Base-by-base conservation (phyloP, 2,113 vertebrate species). In the Pseudolaguvia tuberculata region DNA sequence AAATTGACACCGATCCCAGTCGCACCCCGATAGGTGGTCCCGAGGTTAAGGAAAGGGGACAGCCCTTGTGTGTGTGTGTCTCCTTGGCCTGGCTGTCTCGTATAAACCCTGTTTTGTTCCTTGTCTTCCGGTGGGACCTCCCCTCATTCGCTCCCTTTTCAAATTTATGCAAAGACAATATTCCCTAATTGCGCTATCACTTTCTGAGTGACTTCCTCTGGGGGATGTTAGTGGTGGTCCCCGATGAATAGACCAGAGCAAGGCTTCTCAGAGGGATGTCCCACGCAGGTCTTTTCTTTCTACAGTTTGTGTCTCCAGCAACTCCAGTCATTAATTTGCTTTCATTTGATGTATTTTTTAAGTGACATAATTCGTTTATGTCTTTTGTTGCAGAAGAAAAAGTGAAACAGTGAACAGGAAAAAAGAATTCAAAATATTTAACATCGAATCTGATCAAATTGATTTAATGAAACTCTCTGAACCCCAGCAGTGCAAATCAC, bases 101-200 rank as follows among this genome's bases (percentile, higher is more conserved):
- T 87, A 90, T 89, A 90, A 84, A 78, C 78, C 58, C 72, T 84
- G 85, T 84, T 87, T 83, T 86, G 83, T 73, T 84, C 84, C 85
- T 85, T 79, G 11, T 62, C 7, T 59, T 83, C 88, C 83, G 83
- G 63, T 42, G 84, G 87, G 88, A 88, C 74, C 67, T 23, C 73
- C 71, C 66, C 66, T 76, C 31, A 25, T 67, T 62, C 70, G 76
- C 72, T 61, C 82, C 85, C 79, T 80, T 25, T 58, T 78, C 73
- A 86, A 87, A 91, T 90, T 88, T 87, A 90, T 91, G 87, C 88
- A 90, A 89, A 91, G 87, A 87, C 88, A 89, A 92, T 87, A 91
- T 88, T 88, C 83, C 84, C 86, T 91, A 91, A 92, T 91, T 90
- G 89, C 86, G 79, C 86, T 83, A 88, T 92, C 87, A 61, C 76